Base-by-base conservation (phyloP, 2,888 invertebrate species). In the Myopa tessellatipennis region DNA sequence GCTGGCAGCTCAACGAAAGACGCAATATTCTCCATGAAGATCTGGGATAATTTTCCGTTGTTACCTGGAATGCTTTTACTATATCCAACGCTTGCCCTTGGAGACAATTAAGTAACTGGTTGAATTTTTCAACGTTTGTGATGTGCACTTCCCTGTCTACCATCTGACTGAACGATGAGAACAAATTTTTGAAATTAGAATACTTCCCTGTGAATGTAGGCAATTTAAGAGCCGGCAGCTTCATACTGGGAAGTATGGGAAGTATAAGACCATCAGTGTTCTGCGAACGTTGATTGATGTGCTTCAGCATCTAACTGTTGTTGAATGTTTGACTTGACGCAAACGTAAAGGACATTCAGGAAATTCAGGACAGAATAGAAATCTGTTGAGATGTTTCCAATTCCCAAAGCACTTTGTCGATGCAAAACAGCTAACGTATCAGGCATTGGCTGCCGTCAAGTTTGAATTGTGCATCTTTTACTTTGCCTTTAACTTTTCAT, bases 381-480 rank as follows among this genome's bases (percentile, higher is more conserved):
- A 88, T 88, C 89, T 88, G 88, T 88, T 88, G 88, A 88, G 88
- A 88, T 87, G 83, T 83, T 83, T 82, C 82, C 87, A 88, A 88
- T 87, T 88, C 88, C 88, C 89, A 82, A 81, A 88, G 87, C 88
- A 87, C 88, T 87, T 86, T 85, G 84, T 83, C 84, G 87, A 87
- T 85, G 85, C 83, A 83, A 74, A 74, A 81, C 78, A 79, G 79
- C 77, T 79, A 26, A 26, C 2, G 26, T 26, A 26, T 1, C 26
- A 26, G 1, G 26, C 26, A 26, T 26, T 26, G 26, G 26, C 26
- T 26, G 26, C 26, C 26, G 1, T 26, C 26, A 26, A 26, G 26
- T 26, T 26, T 26, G 26, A 26, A 26, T 26, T 26, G 1, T 26
- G 26, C 26, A 26, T 26, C 26, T 26, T 26, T 26, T 26, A 26